phyloP scores from a whole-genome alignment of 1,140 invertebrate species.

The Neodiprion fabricii region DNA sequence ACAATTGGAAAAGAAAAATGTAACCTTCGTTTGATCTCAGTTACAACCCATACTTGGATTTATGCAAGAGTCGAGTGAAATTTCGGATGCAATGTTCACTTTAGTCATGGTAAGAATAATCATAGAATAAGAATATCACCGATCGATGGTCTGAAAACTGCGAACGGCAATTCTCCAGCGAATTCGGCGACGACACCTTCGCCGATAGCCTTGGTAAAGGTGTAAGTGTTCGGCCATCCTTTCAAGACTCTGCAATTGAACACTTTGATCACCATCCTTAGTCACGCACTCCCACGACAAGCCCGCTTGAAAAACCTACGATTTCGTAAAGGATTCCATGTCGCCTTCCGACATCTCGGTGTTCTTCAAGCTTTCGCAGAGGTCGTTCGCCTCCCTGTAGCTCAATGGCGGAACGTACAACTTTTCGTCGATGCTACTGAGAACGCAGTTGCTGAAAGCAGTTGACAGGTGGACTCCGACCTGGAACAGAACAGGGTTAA shows the following conservation, averaged over 20 bases:
- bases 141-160: conserved; percentile 72
- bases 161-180: conserved; percentile 60
- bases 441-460: conserved; percentile 53
- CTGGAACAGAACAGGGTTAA: conserved; percentile 26
- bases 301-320: background rate
- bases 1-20: background rate
- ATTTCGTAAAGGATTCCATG: background rate
- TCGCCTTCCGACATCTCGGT: conserved; percentile 14
- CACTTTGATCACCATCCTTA: no score
- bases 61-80: background rate
- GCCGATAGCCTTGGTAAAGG: conserved; percentile 63
- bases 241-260: conserved; percentile 49
- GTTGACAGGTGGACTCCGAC: conserved; percentile 60
- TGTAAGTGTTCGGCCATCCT: conserved; percentile 64
- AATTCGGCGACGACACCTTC: conserved; percentile 58
- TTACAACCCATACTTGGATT: background rate
- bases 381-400: conserved; percentile 13
- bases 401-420: conserved; percentile 19
- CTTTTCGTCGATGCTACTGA: conserved; percentile 18
- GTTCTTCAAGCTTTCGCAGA: conserved; percentile 12
- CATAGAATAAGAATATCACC: conserved; percentile 32
- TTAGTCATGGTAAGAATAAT: background rate
- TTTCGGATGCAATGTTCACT: background rate
- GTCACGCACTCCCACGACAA: no score
- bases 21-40: background rate